A percentile compares a stretch with the other conserved stretches of the same genome.
phyloP scores from a whole-genome alignment of 92 coral and sea anemone species.

The Heliopora coerulea region DNA sequence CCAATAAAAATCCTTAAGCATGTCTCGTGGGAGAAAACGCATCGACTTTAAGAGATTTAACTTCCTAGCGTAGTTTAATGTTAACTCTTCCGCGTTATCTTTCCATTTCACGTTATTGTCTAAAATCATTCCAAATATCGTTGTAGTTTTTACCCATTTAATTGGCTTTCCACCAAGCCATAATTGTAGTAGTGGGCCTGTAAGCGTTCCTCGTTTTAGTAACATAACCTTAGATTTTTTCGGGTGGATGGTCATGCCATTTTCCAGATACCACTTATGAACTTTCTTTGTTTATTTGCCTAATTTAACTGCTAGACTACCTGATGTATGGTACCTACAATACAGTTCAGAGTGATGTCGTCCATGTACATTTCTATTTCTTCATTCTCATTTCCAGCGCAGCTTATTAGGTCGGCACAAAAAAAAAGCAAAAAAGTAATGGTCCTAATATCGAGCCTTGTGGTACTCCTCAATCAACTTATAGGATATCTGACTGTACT shows the following conservation, averaged over 20 bases:
- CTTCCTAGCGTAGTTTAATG: slow-evolving; percentile 7
- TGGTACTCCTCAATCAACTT: slow-evolving; percentile 47
- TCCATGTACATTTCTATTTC: slow-evolving; percentile 47
- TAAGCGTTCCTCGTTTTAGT: slow-evolving; percentile 18
- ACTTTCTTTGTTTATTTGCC: slow-evolving; percentile 24
- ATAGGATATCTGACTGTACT: slow-evolving; percentile 3
- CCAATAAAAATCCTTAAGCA: slow-evolving; percentile 32
- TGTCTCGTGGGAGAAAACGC: slow-evolving; percentile 29
- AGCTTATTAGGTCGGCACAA: slow-evolving; percentile 33
- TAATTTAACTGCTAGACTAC: slow-evolving; percentile 5
- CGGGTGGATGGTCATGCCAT: slow-evolving; percentile 12
- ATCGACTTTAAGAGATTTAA: slow-evolving; percentile 43
- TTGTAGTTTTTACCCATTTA: not conserved
- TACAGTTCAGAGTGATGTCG: slow-evolving; percentile 41
- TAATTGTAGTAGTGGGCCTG: slow-evolving; percentile 32
- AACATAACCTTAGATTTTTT: slow-evolving; percentile 26
- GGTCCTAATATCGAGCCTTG: slow-evolving; percentile 51
- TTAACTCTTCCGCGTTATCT: not conserved
- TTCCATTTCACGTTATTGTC: slow-evolving; percentile 8
- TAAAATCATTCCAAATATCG: slow-evolving; percentile 19
- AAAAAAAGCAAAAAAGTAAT: slow-evolving; percentile 41
- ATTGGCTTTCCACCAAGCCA: not conserved
- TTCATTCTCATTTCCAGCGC: not conserved
- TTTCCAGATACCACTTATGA: slow-evolving; percentile 26
- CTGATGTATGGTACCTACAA: slow-evolving; percentile 23